Evolutionary conservation across 2,113 vertebrate species (phyloP), one percentile per base, ranked within the genome.

Genomic region (Promerops cafer): DNA sequence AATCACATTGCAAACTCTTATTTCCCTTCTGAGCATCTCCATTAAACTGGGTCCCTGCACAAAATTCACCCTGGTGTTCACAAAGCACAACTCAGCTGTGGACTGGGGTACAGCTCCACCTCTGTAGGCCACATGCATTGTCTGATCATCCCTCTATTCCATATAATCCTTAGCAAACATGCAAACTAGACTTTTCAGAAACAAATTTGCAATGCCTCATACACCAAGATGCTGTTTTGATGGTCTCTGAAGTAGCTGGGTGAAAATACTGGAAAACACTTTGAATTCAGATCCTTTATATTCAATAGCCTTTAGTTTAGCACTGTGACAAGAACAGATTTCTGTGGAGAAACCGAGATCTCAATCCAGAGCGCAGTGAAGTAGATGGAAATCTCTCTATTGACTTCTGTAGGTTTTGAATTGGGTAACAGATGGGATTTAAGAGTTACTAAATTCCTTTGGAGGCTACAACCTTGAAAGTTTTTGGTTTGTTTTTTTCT

Each of bases 71-170:
- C 50, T 23, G 40, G 28, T 72, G 64, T 39, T 79, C 50, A 52
- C 26, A 59, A 82, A 65, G 52, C 6, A 5, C 40, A 53, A 28
- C 19, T 83, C 75, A 50, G 63, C 57, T 21, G 23, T 9, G 45
- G 33, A 27, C 40, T 33, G 3, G 30, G 18, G 7, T 52, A 37
- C 57, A 79, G 54, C n/a, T 87, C 70, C 45, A 75, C 6, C 65
- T 64, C 19, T 40, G 39, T 3, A 83, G 20, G 18, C 33, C 9
- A 20, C 13, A 26, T 0, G 4, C 1, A 1, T 24, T 44, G 42
- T 30, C 52, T 23, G 9, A 79, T 13, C 84, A 56, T 33, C 37
- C 37, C 26, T 49, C 42, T n/a, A 28, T 47, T 39, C 2, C 2
- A 50, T 28, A 26, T 1, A 60, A 65, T 24, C 33, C 39, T 59